These are phyloP conservation scores for Macropis europaea DNA, from an alignment of 2,888 invertebrate species.

Conservation along the genomic window DNA sequence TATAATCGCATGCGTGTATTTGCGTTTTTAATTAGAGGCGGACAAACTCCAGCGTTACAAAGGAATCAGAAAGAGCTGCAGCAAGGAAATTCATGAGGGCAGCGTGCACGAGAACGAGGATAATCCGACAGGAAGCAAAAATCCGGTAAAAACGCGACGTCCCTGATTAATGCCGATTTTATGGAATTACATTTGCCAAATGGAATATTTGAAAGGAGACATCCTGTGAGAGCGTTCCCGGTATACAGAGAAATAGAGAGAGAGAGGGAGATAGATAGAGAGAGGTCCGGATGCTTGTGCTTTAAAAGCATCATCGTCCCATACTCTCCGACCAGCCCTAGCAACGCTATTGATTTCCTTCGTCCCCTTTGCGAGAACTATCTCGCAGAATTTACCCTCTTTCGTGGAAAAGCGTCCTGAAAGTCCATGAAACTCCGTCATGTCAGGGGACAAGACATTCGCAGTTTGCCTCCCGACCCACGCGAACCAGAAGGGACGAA, in stretches of 20 bases:
- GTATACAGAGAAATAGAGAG: constrained; percentile 16
- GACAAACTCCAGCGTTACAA: background rate
- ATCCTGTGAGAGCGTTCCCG: constrained; percentile 39
- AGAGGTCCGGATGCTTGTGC: constrained; percentile 55
- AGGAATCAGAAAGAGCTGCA: background rate
- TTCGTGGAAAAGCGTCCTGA: constrained; percentile 67
- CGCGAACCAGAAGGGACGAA: background rate
- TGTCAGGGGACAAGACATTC: constrained; percentile 42
- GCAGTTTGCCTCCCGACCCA: background rate
- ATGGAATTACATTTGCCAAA: constrained; percentile 40
- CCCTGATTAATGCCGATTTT: constrained; percentile 39
- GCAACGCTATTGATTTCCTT: constrained; percentile 80
- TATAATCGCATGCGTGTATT: background rate
- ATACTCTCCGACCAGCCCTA: constrained; percentile 73
- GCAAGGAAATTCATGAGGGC: background rate
- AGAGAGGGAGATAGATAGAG: no score
- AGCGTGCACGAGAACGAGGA: background rate
- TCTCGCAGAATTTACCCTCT: constrained; percentile 73
- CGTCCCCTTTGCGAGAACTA: constrained; percentile 74
- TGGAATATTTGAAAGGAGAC: constrained; percentile 56
- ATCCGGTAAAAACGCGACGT: background rate
- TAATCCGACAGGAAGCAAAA: background rate
- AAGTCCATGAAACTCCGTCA: constrained; percentile 54
- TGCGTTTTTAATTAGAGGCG: background rate
- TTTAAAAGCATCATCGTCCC: constrained; percentile 72